Percentiles rank a stretch among this genome's conserved stretches.
These are phyloP conservation scores for Phataginus tetradactyla DNA, from an alignment of 2,797 vertebrate species.

Conservation along the genomic window DNA sequence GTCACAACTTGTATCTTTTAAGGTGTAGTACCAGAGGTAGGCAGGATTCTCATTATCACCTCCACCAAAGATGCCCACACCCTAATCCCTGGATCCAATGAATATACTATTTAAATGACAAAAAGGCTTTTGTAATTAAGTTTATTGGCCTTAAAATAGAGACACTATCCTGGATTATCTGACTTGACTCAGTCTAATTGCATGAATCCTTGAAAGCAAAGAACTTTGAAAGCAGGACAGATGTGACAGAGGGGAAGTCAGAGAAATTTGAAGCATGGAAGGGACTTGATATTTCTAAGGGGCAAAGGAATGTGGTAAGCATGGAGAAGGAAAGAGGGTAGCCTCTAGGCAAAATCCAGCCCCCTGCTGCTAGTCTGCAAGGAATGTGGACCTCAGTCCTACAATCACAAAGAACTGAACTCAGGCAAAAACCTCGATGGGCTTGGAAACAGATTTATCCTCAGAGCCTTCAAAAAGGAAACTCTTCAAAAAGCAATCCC, in stretches of 20 bases:
- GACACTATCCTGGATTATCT: not conserved
- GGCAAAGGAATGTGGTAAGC: not conserved
- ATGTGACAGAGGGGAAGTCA: not conserved
- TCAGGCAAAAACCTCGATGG: not conserved
- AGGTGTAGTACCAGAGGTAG: not conserved
- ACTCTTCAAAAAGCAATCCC: too few relatives aligned
- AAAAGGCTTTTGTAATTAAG: not conserved
- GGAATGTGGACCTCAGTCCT: not conserved
- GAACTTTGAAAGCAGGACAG: not conserved
- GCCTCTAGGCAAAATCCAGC: not conserved
- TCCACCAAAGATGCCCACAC: not conserved
- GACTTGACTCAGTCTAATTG: not conserved
- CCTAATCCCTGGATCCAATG: not conserved
- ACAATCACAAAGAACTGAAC: not conserved
- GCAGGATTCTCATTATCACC: not conserved
- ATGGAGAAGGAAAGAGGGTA: not conserved
- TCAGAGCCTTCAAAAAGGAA: not conserved
- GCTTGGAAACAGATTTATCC: not conserved
- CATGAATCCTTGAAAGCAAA: not conserved
- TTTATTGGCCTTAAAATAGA: not conserved
- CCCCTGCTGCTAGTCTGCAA: not conserved
- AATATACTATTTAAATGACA: not conserved
- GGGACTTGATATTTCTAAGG: too few relatives aligned
- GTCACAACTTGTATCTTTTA: not conserved
- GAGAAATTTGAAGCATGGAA: not conserved